phyloP scores from a whole-genome alignment of 2,888 invertebrate genomes.

The Sycophila texana region DNA sequence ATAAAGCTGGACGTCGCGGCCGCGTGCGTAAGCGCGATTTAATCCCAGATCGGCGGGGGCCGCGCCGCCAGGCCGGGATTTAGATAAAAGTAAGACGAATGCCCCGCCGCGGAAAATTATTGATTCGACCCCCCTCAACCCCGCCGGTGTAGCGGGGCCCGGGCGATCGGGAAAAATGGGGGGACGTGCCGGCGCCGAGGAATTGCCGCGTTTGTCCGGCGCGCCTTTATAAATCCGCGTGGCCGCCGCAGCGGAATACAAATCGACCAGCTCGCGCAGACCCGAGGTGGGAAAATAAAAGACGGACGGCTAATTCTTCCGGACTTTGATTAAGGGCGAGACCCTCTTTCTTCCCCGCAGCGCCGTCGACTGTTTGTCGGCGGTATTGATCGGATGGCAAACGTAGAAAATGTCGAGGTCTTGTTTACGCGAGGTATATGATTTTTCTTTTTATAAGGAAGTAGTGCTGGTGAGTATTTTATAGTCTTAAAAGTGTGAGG shows the following conservation, averaged over 20 bases:
- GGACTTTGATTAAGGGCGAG: conserved; percentile 40
- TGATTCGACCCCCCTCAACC: conserved; percentile 28
- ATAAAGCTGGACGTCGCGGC: not conserved
- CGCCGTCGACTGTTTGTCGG: too few species aligned
- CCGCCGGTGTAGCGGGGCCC: not conserved
- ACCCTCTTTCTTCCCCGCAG: too few species aligned
- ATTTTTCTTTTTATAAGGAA: too few species aligned
- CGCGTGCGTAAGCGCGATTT: conserved; percentile 9
- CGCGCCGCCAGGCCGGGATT: not conserved
- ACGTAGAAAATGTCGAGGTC: not conserved
- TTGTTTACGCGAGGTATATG: too few species aligned
- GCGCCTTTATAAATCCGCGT: conserved; percentile 27
- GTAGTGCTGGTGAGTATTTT: too few species aligned
- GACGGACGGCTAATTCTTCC: conserved; percentile 26
- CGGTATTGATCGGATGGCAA: too few species aligned
- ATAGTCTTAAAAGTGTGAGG: too few species aligned
- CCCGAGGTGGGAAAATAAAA: not conserved
- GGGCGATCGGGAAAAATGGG: conserved; percentile 32
- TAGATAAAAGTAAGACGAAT: conserved; percentile 27
- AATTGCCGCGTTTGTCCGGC: conserved; percentile 4
- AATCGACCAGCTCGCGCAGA: conserved; percentile 4
- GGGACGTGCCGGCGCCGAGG: not conserved
- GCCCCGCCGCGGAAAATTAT: conserved; percentile 1
- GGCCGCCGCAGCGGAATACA: conserved; percentile 10
- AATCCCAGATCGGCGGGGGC: conserved; percentile 1